Evolutionary conservation across 1,140 invertebrate species (phyloP).

Genomic region (Linepithema humile): DNA sequence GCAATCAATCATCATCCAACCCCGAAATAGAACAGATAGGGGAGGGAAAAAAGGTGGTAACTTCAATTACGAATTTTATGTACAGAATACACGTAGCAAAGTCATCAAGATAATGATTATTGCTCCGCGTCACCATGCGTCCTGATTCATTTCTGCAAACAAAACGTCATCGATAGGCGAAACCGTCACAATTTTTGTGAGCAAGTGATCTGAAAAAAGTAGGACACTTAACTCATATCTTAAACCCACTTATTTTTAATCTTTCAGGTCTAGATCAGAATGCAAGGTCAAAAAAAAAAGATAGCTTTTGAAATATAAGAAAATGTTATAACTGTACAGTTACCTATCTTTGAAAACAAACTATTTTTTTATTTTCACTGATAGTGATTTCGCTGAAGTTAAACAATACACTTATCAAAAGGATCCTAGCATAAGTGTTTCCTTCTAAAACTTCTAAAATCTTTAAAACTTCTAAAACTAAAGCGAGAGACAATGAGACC

Average conservation of each 20-base stretch:
- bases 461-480: not conserved
- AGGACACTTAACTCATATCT: not conserved
- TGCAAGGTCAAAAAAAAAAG: not conserved
- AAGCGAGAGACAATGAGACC: not conserved
- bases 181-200: slow-evolving; percentile 41
- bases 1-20: not conserved
- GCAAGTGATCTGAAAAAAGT: not conserved
- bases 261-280: not conserved
- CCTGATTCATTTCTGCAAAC: slow-evolving; percentile 68
- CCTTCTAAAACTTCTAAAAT: no score
- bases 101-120: not conserved
- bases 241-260: not conserved
- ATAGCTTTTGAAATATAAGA: no score
- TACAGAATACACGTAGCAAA: not conserved
- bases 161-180: slow-evolving; percentile 36
- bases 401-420: not conserved
- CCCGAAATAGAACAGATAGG: not conserved
- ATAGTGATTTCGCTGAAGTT: not conserved
- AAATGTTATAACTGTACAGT: no score
- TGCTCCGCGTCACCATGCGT: slow-evolving; percentile 27
- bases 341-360: no score
- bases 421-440: no score
- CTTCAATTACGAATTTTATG: not conserved
- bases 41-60: not conserved
- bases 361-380: not conserved